phyloP scores from a whole-genome alignment of 37 sponge, comb jelly and placozoan species.

The Ianthella basta region DNA sequence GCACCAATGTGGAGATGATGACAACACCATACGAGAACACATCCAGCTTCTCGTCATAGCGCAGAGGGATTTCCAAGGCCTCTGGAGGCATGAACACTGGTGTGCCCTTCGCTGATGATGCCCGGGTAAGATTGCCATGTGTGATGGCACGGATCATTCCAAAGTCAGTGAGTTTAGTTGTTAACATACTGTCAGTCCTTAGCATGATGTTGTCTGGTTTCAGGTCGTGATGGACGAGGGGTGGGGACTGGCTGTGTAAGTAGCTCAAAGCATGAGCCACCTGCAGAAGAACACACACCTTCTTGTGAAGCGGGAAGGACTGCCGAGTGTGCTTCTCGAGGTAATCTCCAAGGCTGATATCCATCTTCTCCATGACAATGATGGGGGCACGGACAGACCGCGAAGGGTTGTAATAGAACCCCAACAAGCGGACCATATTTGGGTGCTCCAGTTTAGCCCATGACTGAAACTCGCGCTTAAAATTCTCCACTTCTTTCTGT shows the following conservation, averaged over 20 bases:
- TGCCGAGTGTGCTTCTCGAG: background rate
- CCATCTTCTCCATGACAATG: slow-evolving; percentile 31
- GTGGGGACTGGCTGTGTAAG: background rate
- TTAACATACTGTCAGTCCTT: background rate
- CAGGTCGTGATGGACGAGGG: slow-evolving; percentile 21
- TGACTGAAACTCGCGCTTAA: background rate
- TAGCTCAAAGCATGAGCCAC: background rate
- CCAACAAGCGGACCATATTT: slow-evolving; percentile 1
- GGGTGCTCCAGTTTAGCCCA: slow-evolving; percentile 7
- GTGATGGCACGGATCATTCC: background rate
- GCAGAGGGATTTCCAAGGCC: background rate
- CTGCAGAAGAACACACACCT: background rate
- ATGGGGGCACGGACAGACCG: background rate
- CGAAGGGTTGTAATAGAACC: background rate
- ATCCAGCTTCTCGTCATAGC: background rate
- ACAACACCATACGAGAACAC: slow-evolving; percentile 19
- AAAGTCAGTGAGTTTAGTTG: slow-evolving; percentile 26
- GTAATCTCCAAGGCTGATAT: slow-evolving; percentile 7
- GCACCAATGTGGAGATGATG: background rate
- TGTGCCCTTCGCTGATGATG: background rate
- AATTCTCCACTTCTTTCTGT: background rate
- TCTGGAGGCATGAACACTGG: slow-evolving; percentile 19
- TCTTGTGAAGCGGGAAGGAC: background rate
- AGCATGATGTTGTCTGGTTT: slow-evolving; percentile 16
- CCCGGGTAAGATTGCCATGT: background rate